These are phyloP conservation scores for Trichacis sp. DNA, from an alignment of 2,888 invertebrate species.

Conservation along the genomic window DNA sequence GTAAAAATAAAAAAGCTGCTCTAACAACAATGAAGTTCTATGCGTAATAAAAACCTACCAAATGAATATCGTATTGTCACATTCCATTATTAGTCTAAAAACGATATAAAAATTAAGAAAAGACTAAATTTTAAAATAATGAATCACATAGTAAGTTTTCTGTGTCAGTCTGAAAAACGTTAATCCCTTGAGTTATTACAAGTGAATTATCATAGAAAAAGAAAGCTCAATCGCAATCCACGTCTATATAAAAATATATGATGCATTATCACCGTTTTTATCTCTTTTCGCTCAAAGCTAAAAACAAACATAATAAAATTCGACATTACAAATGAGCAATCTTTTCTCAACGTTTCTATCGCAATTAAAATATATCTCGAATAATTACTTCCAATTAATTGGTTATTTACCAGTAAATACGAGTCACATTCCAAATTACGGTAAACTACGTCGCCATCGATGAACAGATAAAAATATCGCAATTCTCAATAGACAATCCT, in stretches of 20 bases:
- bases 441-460: constrained; percentile 10
- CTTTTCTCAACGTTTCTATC: constrained; percentile 5
- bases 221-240: constrained; percentile 26
- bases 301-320: constrained; percentile 11
- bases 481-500: not conserved
- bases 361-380: not conserved
- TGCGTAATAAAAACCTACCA: constrained; percentile 15
- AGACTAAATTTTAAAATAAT: constrained; percentile 22
- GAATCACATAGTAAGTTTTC: constrained; percentile 24
- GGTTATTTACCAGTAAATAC: constrained; percentile 20
- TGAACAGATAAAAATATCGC: constrained; percentile 17
- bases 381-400: constrained; percentile 1
- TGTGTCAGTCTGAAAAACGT: constrained; percentile 32
- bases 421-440: constrained; percentile 13
- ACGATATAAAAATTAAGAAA: constrained; percentile 30
- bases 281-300: not conserved
- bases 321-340: constrained; percentile 24
- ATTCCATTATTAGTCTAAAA: constrained; percentile 25
- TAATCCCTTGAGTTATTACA: constrained; percentile 20
- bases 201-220: constrained; percentile 12
- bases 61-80: constrained; percentile 23
- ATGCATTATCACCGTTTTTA: constrained; percentile 24
- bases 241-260: constrained; percentile 32
- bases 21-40: not conserved
- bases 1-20: constrained; percentile 2